Percentiles rank a stretch among this genome's conserved stretches.
phyloP scores from a whole-genome alignment of 2,888 invertebrate species.

The Myopa tessellatipennis region DNA sequence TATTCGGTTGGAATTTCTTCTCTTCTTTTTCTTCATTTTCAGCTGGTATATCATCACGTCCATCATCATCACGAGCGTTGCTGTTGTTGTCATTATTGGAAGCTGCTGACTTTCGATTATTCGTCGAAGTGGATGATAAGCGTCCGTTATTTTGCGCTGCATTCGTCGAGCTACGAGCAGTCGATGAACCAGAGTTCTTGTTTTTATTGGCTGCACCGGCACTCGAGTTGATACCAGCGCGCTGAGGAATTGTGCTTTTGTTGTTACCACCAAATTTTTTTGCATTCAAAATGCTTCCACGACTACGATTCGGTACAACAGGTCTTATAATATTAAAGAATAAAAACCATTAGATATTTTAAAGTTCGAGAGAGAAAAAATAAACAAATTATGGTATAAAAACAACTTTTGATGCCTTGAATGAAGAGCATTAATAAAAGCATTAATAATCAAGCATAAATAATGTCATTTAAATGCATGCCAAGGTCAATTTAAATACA shows the following conservation, averaged over 20 bases:
- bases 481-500: constrained; percentile 57
- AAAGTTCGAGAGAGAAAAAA: not conserved
- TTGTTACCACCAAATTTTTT: constrained; percentile 52
- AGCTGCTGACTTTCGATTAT: constrained; percentile 46
- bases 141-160: constrained; percentile 42
- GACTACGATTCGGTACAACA: constrained; percentile 57
- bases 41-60: constrained; percentile 71
- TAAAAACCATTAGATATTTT: not conserved
- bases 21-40: constrained; percentile 86
- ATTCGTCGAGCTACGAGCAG: constrained; percentile 47
- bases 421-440: too few relatives aligned
- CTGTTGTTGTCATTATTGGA: constrained; percentile 51
- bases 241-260: constrained; percentile 63
- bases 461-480: too few relatives aligned
- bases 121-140: constrained; percentile 42
- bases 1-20: constrained; percentile 84
- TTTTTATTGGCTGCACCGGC: constrained; percentile 41
- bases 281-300: constrained; percentile 50
- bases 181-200: constrained; percentile 39
- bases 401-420: too few relatives aligned
- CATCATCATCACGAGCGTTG: constrained; percentile 73
- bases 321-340: constrained; percentile 51
- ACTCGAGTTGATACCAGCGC: constrained; percentile 51
- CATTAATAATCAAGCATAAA: too few relatives aligned
- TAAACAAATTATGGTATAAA: too few relatives aligned